Base-by-base conservation (phyloP, 1,140 invertebrate genomes). In the Drosophila navojoa region DNA sequence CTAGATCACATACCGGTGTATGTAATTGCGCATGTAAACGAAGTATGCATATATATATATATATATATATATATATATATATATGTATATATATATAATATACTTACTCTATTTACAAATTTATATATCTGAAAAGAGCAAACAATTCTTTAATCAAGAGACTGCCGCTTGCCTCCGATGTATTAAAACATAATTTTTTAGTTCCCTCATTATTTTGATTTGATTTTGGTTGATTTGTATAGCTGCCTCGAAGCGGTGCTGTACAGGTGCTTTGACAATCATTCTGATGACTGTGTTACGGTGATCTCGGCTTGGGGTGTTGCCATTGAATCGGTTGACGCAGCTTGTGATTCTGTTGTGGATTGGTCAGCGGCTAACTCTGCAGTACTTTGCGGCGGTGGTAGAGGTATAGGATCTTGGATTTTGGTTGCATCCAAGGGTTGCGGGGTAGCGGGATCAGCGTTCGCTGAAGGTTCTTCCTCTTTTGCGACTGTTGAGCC, bases 221-320 rank as follows among this genome's bases (percentile, higher is more conserved):
- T 90, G 57, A 90, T 82, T 91, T 90, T 90, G 82, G 87, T 90
- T 75, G 82, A 78, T 79, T 81, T 82, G 60, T 79, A 77, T 80
- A 90, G 79, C 73, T 84, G 82, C 67, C 78, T 89, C 67, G 79
- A 82, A 76, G 82, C 74, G 47, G 73, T 80, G 67, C 62, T 90
- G 53, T 79, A 89, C 15, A 71, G 82, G 79, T 79, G 76, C 22
- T 79, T 63, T 35, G 61, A 49, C 91, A 85, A 91, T 91, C 81
- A 91, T 91, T 91, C 86, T 5, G 89, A 74, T 59, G 77, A 69
- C 49, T 68, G 50, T 6, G 60, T 57, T 5, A 40, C n/a, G 10
- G 70, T 63, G 15, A 73, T 66, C 67, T 71, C 76, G 11, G 40
- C 45, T 53, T 61, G 55, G n/a, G 59, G 38, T 45, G 55, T 38